phyloP scores from a whole-genome alignment of 2,888 invertebrate genomes.

The Pandemis corylana region DNA sequence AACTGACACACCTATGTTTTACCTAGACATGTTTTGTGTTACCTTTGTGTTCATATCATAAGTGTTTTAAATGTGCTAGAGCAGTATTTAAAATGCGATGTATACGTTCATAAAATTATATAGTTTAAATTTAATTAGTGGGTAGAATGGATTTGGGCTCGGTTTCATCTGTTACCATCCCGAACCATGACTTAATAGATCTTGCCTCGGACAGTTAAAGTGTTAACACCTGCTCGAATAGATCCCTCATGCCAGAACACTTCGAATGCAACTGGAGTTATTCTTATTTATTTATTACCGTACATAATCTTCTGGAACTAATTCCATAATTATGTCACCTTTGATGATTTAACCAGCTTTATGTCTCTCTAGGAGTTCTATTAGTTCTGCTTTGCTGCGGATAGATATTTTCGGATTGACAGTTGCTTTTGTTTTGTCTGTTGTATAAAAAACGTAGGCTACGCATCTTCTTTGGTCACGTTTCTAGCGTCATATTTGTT shows the following conservation, averaged over 20 bases:
- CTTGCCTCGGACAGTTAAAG: slow-evolving; percentile 27
- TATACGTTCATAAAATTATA: slow-evolving; percentile 10
- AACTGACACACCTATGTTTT: no score
- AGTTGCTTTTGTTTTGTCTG: slow-evolving; percentile 1
- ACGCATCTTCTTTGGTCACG: slow-evolving; percentile 13
- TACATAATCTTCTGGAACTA: slow-evolving; percentile 46
- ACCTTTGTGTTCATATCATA: no score
- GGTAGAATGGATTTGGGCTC: slow-evolving; percentile 27
- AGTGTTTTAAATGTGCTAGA: no score
- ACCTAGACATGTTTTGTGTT: no score
- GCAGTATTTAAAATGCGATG: no score
- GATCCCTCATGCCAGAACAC: slow-evolving; percentile 32
- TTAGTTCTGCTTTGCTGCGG: background rate
- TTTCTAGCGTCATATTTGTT: slow-evolving; percentile 22
- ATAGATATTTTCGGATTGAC: background rate
- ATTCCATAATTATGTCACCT: slow-evolving; percentile 42
- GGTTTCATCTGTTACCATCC: slow-evolving; percentile 42
- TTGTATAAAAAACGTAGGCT: background rate
- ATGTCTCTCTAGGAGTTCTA: background rate
- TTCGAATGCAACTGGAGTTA: slow-evolving; percentile 39
- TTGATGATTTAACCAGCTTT: slow-evolving; percentile 18
- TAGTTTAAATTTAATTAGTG: slow-evolving; percentile 43
- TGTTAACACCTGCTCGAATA: slow-evolving; percentile 46
- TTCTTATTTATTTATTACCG: slow-evolving; percentile 46
- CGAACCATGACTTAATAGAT: slow-evolving; percentile 38